A percentile compares a stretch with the other conserved stretches of the same genome.
These are phyloP conservation scores for Megalops atlanticus DNA, from an alignment of 2,113 vertebrate genomes.

Conservation along the genomic window DNA sequence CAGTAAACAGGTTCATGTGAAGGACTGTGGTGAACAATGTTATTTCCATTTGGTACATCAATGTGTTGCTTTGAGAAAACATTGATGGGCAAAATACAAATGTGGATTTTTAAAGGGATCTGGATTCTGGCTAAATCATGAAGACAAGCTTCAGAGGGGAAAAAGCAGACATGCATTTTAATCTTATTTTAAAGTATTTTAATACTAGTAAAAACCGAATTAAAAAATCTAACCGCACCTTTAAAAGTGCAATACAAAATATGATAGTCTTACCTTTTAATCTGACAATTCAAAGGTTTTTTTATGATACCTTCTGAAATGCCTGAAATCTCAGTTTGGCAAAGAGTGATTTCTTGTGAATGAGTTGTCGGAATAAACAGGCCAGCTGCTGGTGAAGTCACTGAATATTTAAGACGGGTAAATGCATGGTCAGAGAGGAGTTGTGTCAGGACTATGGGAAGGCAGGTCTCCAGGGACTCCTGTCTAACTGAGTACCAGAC, in stretches of 20 bases:
- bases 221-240: neutral
- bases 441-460: slow-evolving; percentile 44
- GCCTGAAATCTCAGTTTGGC: neutral
- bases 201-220: neutral
- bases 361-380: slow-evolving; percentile 42
- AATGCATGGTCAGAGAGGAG: slow-evolving; percentile 29
- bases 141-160: too few species aligned
- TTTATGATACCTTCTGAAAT: neutral
- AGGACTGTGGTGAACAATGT: neutral
- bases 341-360: neutral
- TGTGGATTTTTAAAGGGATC: neutral
- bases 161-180: too few species aligned
- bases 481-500: slow-evolving; percentile 53
- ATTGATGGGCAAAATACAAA: neutral
- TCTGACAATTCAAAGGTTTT: too few species aligned
- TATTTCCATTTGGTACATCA: neutral
- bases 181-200: too few species aligned
- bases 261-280: neutral
- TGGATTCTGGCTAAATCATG: too few species aligned
- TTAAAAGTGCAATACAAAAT: neutral
- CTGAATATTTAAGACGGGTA: slow-evolving; percentile 42
- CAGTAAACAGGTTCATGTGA: neutral
- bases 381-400: slow-evolving; percentile 51
- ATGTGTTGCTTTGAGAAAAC: neutral
- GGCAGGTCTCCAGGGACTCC: slow-evolving; percentile 49